Conservation (phyloP, 1,140 invertebrate species). For the Laupala kohalensis region DNA sequence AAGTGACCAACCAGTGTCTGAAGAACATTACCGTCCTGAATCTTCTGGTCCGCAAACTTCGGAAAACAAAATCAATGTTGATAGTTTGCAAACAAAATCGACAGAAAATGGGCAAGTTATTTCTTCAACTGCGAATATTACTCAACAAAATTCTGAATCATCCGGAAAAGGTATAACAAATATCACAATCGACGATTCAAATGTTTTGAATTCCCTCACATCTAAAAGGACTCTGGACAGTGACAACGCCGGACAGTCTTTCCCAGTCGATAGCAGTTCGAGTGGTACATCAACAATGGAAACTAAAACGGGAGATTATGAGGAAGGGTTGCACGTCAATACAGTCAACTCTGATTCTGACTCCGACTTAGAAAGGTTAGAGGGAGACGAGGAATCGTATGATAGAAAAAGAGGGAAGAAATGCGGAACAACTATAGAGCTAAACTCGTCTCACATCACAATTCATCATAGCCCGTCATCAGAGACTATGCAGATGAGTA, state of each 20-base stretch:
- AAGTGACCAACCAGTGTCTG: background rate
- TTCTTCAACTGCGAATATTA: background rate
- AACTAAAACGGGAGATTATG: slow-evolving; percentile 19
- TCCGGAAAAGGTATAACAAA: slow-evolving; percentile 5
- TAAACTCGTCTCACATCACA: slow-evolving; percentile 58
- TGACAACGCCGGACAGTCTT: background rate
- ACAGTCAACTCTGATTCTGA: slow-evolving; percentile 13
- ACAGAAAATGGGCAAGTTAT: background rate
- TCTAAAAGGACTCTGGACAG: background rate
- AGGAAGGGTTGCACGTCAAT: background rate
- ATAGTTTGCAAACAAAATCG: background rate
- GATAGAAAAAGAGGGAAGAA: slow-evolving; percentile 19
- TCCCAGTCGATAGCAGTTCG: background rate
- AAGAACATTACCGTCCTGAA: background rate
- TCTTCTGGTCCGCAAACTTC: background rate
- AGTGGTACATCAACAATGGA: slow-evolving; percentile 12
- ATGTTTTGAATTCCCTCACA: background rate
- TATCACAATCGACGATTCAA: background rate
- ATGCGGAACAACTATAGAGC: slow-evolving; percentile 43
- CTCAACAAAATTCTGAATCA: background rate
- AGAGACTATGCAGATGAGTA: slow-evolving; percentile 32
- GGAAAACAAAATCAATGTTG: background rate
- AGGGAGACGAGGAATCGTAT: slow-evolving; percentile 9
- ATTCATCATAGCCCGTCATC: slow-evolving; percentile 52
- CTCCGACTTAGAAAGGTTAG: slow-evolving; percentile 8